Evolutionary conservation across 2,113 vertebrate genomes (phyloP).

Genomic region (Apistogramma diplotaenia): DNA sequence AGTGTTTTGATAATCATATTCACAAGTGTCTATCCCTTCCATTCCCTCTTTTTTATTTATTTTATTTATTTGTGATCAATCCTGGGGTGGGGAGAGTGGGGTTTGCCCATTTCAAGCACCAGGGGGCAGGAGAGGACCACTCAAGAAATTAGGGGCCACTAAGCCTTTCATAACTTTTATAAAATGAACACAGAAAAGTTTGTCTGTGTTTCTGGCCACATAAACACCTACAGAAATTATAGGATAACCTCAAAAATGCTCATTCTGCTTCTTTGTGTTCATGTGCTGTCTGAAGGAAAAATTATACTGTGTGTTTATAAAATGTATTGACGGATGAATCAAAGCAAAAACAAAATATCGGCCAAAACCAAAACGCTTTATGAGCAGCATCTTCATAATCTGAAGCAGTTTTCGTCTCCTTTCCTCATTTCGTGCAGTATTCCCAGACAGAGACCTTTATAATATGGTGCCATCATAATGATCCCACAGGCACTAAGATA

Average conservation of each 20-base stretch:
- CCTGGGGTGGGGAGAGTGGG: neutral
- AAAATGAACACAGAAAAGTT: neutral
- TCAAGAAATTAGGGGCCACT: neutral
- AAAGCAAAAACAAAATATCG: neutral
- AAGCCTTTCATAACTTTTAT: neutral
- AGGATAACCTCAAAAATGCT: neutral
- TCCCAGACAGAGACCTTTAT: neutral
- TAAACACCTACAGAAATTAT: neutral
- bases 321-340: neutral
- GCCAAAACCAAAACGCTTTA: neutral
- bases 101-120: neutral
- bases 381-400: neutral
- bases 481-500: neutral
- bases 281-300: neutral
- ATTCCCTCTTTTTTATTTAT: neutral
- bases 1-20: neutral
- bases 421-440: neutral
- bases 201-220: neutral
- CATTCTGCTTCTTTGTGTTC: neutral
- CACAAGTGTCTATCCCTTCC: neutral
- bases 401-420: neutral
- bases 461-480: neutral
- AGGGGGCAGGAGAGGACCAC: conserved; percentile 63
- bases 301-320: neutral
- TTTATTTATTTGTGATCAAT: too few species aligned